phyloP scores from a whole-genome alignment of 2,113 vertebrate species.

The Mola mola region DNA sequence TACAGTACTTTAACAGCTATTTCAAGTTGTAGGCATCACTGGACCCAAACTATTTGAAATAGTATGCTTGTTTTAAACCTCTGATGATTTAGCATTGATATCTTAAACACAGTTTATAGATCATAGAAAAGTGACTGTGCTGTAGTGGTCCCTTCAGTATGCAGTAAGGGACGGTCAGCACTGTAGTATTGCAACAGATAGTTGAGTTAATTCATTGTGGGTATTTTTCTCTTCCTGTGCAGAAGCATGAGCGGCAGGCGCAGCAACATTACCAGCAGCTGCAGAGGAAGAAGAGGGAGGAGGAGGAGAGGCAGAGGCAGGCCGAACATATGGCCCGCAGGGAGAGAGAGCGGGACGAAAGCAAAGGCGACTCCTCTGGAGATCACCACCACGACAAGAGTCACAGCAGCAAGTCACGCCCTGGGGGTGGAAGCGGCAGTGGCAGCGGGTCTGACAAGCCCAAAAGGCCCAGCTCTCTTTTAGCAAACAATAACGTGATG shows the following conservation, averaged over 20 bases:
- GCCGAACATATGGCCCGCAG: conserved; percentile 89
- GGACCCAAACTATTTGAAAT: background rate
- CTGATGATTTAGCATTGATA: background rate
- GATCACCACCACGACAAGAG: conserved; percentile 87
- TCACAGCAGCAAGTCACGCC: conserved; percentile 83
- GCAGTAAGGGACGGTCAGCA: conserved; percentile 18
- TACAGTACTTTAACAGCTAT: conserved; percentile 6
- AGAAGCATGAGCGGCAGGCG: conserved; percentile 96
- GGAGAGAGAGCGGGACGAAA: conserved; percentile 85
- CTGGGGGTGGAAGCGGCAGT: conserved; percentile 68
- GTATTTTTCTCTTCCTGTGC: conserved; percentile 55
- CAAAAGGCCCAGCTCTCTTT: conserved; percentile 91
- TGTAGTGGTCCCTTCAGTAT: conserved; percentile 1
- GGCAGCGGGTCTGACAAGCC: conserved; percentile 85
- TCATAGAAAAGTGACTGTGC: background rate
- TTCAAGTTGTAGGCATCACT: no score
- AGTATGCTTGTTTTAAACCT: conserved; percentile 3
- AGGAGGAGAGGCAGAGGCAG: conserved; percentile 94
- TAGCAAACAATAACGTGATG: conserved; percentile 97
- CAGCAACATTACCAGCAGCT: conserved; percentile 97
- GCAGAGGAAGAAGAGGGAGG: conserved; percentile 93
- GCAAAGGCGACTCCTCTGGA: conserved; percentile 79
- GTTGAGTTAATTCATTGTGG: conserved; percentile 30
- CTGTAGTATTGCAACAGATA: conserved; percentile 36
- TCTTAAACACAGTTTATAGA: conserved; percentile 9